These are phyloP conservation scores for Cryptocheilus praepositus DNA, from an alignment of 2,888 invertebrate genomes.

Conservation along the genomic window DNA sequence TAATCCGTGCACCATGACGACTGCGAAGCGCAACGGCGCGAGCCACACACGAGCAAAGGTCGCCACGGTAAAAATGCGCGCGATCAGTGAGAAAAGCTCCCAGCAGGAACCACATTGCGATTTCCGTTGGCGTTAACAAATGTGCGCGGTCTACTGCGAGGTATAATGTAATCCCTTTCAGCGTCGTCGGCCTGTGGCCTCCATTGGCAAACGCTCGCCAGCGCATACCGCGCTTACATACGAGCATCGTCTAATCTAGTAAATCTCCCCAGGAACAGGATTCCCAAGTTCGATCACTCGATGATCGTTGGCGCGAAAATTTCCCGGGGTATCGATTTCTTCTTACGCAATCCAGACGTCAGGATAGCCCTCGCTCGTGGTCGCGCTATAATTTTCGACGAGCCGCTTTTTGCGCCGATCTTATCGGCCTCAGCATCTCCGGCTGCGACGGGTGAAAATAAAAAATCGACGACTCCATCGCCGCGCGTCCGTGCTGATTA, in stretches of 20 bases:
- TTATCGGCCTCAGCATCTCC: neutral
- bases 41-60: neutral
- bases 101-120: slow-evolving; percentile 23
- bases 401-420: neutral
- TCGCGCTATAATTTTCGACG: neutral
- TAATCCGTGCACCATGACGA: slow-evolving; percentile 24
- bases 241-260: slow-evolving; percentile 6
- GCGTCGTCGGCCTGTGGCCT: neutral
- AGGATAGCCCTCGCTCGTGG: neutral
- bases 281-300: slow-evolving; percentile 1
- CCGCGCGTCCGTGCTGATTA: no score
- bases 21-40: slow-evolving; percentile 2
- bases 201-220: neutral
- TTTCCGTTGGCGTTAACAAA: slow-evolving; percentile 26
- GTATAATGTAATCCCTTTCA: slow-evolving; percentile 7
- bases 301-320: neutral
- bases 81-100: slow-evolving; percentile 8
- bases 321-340: slow-evolving; percentile 8
- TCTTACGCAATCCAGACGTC: slow-evolving; percentile 22
- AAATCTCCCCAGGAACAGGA: slow-evolving; percentile 10
- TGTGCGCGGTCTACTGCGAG: slow-evolving; percentile 20
- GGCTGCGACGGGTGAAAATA: no score
- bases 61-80: slow-evolving; percentile 11
- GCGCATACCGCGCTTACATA: neutral
- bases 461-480: no score